Evolutionary conservation across 2,113 vertebrate species (phyloP).

Genomic region (Tetraodon nigroviridis): DNA sequence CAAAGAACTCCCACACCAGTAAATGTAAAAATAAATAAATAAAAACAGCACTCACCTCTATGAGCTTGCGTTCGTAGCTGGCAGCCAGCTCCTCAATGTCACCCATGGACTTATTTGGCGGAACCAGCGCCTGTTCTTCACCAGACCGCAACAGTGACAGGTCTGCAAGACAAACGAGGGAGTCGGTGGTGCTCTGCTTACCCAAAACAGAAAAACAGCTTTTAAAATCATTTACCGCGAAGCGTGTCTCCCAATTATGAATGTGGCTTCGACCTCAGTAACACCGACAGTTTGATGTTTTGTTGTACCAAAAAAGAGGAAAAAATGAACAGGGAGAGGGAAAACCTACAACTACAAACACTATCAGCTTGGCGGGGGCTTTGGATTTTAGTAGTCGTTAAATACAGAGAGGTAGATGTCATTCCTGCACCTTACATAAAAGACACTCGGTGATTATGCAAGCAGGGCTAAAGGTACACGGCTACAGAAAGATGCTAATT

Average conservation of each 20-base stretch:
- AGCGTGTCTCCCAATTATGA: constrained; percentile 10
- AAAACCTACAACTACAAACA: not conserved
- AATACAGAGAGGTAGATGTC: not conserved
- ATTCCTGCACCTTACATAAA: constrained; percentile 15
- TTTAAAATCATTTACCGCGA: constrained; percentile 5
- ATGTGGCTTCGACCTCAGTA: not conserved
- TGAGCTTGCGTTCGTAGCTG: constrained; percentile 93
- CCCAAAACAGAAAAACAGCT: not conserved
- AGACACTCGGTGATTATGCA: not conserved
- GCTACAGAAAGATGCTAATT: no score
- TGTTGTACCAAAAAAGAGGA: constrained; percentile 1
- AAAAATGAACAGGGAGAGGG: constrained; percentile 5
- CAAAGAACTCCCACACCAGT: not conserved
- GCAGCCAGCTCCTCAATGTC: constrained; percentile 88
- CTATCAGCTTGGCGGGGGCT: constrained; percentile 10
- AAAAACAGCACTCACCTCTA: constrained; percentile 82
- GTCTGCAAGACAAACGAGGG: constrained; percentile 47
- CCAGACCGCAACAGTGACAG: constrained; percentile 67
- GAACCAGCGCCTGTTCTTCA: constrained; percentile 76
- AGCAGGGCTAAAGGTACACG: no score
- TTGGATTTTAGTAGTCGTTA: not conserved
- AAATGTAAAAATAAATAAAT: not conserved
- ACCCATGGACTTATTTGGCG: constrained; percentile 83
- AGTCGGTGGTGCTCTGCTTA: no score
- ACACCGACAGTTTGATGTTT: constrained; percentile 19